Conservation (phyloP, 2,797 vertebrate species). For the Anolis apletophallus region DNA sequence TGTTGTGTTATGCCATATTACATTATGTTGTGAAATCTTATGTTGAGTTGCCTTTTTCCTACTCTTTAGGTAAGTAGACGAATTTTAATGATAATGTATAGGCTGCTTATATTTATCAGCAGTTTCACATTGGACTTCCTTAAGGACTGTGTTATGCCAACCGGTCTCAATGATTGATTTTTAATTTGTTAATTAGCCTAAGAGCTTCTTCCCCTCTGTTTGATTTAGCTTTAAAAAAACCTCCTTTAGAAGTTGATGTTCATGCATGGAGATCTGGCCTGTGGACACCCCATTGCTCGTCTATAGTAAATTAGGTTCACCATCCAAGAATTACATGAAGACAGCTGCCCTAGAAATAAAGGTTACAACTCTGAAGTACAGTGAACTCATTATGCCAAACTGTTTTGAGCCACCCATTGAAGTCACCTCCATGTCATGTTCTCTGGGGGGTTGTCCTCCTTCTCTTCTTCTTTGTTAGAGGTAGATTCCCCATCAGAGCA, state of each 20-base stretch:
- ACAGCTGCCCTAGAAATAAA: not conserved
- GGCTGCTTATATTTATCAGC: not conserved
- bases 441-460: not conserved
- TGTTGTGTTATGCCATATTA: too few species aligned
- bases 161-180: not conserved
- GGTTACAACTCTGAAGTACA: not conserved
- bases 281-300: not conserved
- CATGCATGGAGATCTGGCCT: not conserved
- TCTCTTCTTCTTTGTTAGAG: not conserved
- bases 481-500: not conserved
- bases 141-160: not conserved
- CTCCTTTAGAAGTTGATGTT: not conserved
- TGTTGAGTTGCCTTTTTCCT: too few species aligned
- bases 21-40: too few species aligned
- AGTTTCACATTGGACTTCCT: not conserved
- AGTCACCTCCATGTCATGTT: not conserved
- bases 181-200: not conserved
- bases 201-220: not conserved
- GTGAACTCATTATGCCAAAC: not conserved
- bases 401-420: not conserved
- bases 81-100: not conserved
- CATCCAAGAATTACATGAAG: not conserved
- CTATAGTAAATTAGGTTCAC: not conserved
- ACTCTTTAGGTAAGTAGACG: too few species aligned
- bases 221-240: constrained; percentile 1